Evolutionary conservation across 2,113 vertebrate genomes (phyloP).

Genomic region (Eubucco bourcierii): DNA sequence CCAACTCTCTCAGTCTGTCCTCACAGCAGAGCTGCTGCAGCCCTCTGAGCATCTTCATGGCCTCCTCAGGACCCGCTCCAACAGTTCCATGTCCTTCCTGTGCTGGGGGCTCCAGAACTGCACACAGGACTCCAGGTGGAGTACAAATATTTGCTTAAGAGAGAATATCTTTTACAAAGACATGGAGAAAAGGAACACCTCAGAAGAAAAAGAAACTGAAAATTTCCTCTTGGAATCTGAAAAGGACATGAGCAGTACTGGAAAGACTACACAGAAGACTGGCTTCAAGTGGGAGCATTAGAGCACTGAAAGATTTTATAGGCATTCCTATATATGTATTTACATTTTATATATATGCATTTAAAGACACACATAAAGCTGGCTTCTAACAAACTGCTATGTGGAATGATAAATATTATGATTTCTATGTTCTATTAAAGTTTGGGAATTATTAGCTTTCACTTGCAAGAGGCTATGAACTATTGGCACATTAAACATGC

Average conservation of each 20-base stretch:
- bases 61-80: no score
- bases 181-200: not conserved
- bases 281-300: not conserved
- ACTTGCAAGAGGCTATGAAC: not conserved
- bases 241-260: not conserved
- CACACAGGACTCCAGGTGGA: no score
- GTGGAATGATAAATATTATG: not conserved
- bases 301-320: not conserved
- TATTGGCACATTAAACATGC: not conserved
- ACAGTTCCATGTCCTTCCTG: no score
- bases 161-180: not conserved
- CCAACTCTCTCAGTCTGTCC: no score
- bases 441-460: not conserved
- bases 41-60: no score
- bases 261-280: not conserved
- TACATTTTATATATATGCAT: not conserved
- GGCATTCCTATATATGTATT: not conserved
- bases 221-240: not conserved
- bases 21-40: no score
- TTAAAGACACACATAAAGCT: not conserved
- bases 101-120: no score
- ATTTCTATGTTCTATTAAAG: not conserved
- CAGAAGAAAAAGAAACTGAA: conserved; percentile 1
- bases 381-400: not conserved
- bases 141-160: not conserved